Evolutionary conservation across 2,888 invertebrate species (phyloP).

Genomic region (Melanostoma mellinum): DNA sequence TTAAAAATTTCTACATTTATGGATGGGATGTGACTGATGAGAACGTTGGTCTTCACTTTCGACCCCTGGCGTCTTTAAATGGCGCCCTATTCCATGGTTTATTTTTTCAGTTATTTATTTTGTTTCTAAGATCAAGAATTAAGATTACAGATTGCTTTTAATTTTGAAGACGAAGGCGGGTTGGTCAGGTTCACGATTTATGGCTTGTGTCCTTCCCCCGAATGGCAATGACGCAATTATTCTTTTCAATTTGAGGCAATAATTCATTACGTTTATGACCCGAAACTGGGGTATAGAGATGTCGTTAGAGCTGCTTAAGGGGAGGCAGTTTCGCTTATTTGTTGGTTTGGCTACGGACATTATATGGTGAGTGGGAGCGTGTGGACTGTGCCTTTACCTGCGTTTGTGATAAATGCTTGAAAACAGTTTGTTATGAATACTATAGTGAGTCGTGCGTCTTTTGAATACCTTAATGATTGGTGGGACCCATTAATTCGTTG

Average conservation of each 20-base stretch:
- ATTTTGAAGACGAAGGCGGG: conserved; percentile 53
- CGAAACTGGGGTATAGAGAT: conserved; percentile 51
- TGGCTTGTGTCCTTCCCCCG: conserved; percentile 50
- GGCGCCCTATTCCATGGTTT: background rate
- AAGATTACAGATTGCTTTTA: conserved; percentile 69
- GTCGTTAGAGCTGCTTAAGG: conserved; percentile 50
- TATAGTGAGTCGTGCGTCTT: conserved; percentile 3
- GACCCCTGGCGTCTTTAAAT: conserved; percentile 5
- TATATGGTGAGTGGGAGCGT: conserved; percentile 1
- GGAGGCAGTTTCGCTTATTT: conserved; percentile 53
- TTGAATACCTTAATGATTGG: conserved; percentile 7
- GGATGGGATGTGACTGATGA: conserved; percentile 71
- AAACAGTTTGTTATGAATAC: conserved; percentile 62
- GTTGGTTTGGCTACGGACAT: conserved; percentile 28
- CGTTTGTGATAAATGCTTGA: conserved; percentile 58
- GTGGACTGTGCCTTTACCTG: conserved; percentile 38
- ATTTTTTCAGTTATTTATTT: conserved; percentile 55
- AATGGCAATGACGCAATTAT: conserved; percentile 68
- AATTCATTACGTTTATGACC: conserved; percentile 71
- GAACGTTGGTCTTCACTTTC: conserved; percentile 34
- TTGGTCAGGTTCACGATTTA: conserved; percentile 54
- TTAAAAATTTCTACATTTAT: conserved; percentile 71
- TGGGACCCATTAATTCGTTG: background rate
- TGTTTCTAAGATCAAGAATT: conserved; percentile 66
- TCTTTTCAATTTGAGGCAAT: conserved; percentile 72